Evolutionary conservation across 2,888 invertebrate species (phyloP).

Genomic region (Agriotes lineatus): DNA sequence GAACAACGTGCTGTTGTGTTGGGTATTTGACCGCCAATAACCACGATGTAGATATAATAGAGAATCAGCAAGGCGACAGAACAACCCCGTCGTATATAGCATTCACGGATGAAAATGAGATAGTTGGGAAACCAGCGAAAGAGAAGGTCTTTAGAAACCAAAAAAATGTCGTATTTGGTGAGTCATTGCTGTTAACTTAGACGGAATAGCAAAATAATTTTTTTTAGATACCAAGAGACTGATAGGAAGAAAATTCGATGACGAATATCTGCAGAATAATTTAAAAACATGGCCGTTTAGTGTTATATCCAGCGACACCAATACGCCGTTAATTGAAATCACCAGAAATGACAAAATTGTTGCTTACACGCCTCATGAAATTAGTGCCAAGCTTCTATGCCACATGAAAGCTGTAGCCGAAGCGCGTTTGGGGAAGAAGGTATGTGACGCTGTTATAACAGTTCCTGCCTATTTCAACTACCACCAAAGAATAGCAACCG

Average conservation of each 20-base stretch:
- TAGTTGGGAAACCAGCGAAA: constrained; percentile 28
- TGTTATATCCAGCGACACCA: constrained; percentile 73
- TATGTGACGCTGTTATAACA: constrained; percentile 80
- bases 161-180: constrained; percentile 36
- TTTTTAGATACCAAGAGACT: constrained; percentile 86
- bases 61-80: constrained; percentile 18
- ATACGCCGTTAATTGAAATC: constrained; percentile 78
- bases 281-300: constrained; percentile 87
- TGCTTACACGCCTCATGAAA: constrained; percentile 83
- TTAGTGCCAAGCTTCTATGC: constrained; percentile 84
- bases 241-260: constrained; percentile 84
- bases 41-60: constrained; percentile 18
- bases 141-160: constrained; percentile 23
- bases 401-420: constrained; percentile 87
- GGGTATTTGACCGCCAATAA: background rate
- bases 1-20: constrained; percentile 28
- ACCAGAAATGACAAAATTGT: constrained; percentile 80
- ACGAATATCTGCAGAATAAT: constrained; percentile 81
- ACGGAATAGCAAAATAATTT: too few species aligned
- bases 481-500: constrained; percentile 85
- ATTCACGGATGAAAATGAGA: constrained; percentile 8
- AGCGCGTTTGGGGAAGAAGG: constrained; percentile 75
- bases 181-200: too few species aligned
- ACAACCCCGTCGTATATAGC: constrained; percentile 24
- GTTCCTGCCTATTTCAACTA: constrained; percentile 87